A percentile compares a stretch with the other conserved stretches of the same genome.
Evolutionary conservation across 2,888 invertebrate species (phyloP).

Genomic region (Campoplex nolae): DNA sequence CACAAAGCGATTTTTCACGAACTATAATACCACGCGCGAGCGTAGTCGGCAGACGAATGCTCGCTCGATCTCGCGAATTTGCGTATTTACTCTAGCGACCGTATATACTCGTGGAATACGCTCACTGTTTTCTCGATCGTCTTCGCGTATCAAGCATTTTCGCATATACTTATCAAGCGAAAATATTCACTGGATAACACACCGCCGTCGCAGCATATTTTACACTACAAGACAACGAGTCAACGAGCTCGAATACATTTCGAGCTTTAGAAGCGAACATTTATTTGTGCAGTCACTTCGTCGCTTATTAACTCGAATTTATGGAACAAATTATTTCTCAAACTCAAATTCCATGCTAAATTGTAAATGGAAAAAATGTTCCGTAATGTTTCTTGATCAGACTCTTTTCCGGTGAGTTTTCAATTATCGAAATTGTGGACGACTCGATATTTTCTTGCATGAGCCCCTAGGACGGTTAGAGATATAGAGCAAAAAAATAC

Average conservation of each 20-base stretch:
- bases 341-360: background rate
- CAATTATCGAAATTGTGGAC: background rate
- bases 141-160: slow-evolving; percentile 2
- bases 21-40: slow-evolving; percentile 65
- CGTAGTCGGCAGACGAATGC: slow-evolving; percentile 70
- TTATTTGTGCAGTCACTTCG: no score
- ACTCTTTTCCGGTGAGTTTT: background rate
- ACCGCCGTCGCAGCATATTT: background rate
- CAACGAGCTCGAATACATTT: background rate
- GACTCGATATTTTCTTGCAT: background rate
- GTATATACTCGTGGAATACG: background rate
- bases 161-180: slow-evolving; percentile 44
- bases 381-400: background rate
- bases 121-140: slow-evolving; percentile 22
- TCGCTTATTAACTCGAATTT: background rate
- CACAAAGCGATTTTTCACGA: slow-evolving; percentile 22
- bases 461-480: background rate
- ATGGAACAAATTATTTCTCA: background rate
- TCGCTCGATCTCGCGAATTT: slow-evolving; percentile 60
- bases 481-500: background rate
- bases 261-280: background rate
- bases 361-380: background rate
- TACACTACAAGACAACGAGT: background rate
- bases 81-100: slow-evolving; percentile 37
- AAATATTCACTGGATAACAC: background rate